Evolutionary conservation across 2,113 vertebrate species (phyloP).

Genomic region (Gadus macrocephalus): DNA sequence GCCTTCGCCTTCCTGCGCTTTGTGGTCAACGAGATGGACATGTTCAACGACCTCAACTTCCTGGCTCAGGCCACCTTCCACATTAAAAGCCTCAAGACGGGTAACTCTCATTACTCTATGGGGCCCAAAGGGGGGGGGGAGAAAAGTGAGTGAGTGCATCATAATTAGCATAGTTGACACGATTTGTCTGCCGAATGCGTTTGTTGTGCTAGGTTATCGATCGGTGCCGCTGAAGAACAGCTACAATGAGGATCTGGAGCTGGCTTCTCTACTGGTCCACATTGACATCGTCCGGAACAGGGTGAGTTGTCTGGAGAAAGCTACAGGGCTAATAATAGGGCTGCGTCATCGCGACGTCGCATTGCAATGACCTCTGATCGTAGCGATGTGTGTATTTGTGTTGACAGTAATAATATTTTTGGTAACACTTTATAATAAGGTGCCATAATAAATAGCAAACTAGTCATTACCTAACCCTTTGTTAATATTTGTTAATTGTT

Average conservation of each 20-base stretch:
- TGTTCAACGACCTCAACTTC: slow-evolving; percentile 99
- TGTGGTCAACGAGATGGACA: slow-evolving; percentile 97
- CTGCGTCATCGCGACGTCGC: background rate
- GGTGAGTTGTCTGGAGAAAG: slow-evolving; percentile 61
- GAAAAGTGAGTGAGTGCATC: background rate
- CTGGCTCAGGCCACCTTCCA: slow-evolving; percentile 94
- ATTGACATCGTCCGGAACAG: slow-evolving; percentile 82
- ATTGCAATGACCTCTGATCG: no score
- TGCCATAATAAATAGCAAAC: no score
- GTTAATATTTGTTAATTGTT: no score
- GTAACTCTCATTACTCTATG: slow-evolving; percentile 53
- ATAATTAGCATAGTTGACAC: background rate
- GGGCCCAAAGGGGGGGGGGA: no score
- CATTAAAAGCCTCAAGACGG: slow-evolving; percentile 89
- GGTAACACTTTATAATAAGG: no score
- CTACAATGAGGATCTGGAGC: slow-evolving; percentile 93
- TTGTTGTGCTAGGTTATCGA: slow-evolving; percentile 78
- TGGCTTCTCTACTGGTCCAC: slow-evolving; percentile 90
- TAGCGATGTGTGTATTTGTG: no score
- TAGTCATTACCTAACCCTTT: no score
- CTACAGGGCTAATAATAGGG: background rate
- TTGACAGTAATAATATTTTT: no score
- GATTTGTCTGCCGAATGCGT: background rate
- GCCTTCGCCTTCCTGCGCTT: slow-evolving; percentile 94
- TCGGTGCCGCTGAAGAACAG: slow-evolving; percentile 96